Conservation (phyloP, 2,797 vertebrate genomes). For the Pitangus sulphuratus region DNA sequence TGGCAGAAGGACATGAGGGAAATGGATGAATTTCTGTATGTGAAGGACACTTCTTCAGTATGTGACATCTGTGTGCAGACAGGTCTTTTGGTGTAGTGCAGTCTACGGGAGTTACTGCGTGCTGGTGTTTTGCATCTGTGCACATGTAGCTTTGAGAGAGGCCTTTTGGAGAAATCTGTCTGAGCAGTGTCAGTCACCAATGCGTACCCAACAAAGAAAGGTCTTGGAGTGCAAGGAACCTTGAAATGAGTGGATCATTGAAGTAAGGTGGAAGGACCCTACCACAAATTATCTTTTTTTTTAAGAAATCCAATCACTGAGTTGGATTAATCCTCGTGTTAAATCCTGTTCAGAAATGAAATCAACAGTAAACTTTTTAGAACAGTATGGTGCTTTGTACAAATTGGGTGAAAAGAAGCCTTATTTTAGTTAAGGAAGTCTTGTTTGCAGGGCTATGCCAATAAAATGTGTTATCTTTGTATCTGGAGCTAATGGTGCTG, state of each 20-base stretch:
- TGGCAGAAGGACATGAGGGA: background rate
- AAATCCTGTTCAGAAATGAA: background rate
- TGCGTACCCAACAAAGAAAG: background rate
- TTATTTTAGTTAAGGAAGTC: background rate
- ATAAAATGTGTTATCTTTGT: background rate
- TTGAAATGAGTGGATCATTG: background rate
- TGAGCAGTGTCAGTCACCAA: background rate
- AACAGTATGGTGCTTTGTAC: background rate
- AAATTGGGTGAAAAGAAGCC: background rate
- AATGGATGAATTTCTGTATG: rapidly evolving
- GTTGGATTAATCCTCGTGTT: background rate
- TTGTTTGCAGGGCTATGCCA: background rate
- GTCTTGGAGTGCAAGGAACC: background rate
- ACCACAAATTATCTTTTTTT: background rate
- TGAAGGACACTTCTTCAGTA: background rate
- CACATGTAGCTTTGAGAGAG: background rate
- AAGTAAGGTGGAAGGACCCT: background rate
- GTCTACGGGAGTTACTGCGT: background rate
- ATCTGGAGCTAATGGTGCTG: background rate
- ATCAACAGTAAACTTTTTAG: background rate
- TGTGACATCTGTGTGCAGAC: background rate
- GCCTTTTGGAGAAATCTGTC: background rate
- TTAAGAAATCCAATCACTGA: background rate
- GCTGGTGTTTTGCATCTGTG: background rate
- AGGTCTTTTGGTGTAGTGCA: background rate